phyloP scores from a whole-genome alignment of 1,140 invertebrate species.

The Lutraria rhynchaena region DNA sequence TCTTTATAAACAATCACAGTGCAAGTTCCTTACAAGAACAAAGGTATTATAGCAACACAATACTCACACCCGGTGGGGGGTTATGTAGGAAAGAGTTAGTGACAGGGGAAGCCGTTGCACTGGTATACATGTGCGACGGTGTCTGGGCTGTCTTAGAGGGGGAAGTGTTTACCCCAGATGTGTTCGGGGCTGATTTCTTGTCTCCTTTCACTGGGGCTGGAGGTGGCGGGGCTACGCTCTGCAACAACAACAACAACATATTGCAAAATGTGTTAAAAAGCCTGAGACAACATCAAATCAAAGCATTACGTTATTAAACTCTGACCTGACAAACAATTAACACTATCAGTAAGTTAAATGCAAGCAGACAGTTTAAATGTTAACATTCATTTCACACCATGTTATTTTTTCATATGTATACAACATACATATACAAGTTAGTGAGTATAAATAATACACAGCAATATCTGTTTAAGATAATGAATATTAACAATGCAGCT shows the following conservation, averaged over 20 bases:
- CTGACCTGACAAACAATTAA: no score
- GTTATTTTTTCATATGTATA: no score
- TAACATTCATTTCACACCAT: no score
- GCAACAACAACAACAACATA: conserved; percentile 49
- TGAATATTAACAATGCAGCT: no score
- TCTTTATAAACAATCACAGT: no score
- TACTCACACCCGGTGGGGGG: conserved; percentile 70
- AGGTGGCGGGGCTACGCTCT: conserved; percentile 69
- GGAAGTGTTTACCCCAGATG: conserved; percentile 75
- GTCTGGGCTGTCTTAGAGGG: conserved; percentile 70
- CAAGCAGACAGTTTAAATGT: no score
- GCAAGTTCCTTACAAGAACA: no score
- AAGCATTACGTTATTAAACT: no score
- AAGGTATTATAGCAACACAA: conserved; percentile 24
- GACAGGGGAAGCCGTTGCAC: conserved; percentile 63
- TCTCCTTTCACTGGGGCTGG: conserved; percentile 69
- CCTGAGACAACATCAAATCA: conserved; percentile 20
- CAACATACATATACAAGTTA: no score
- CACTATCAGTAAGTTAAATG: no score
- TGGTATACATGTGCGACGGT: conserved; percentile 57
- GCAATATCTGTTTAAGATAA: no score
- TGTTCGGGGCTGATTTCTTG: conserved; percentile 72
- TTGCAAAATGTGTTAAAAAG: conserved; percentile 32
- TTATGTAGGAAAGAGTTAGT: conserved; percentile 57
- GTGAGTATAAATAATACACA: no score